Percentiles rank a stretch among this genome's conserved stretches.
phyloP scores from a whole-genome alignment of 2,888 invertebrate genomes.

The Ellobium chinense region DNA sequence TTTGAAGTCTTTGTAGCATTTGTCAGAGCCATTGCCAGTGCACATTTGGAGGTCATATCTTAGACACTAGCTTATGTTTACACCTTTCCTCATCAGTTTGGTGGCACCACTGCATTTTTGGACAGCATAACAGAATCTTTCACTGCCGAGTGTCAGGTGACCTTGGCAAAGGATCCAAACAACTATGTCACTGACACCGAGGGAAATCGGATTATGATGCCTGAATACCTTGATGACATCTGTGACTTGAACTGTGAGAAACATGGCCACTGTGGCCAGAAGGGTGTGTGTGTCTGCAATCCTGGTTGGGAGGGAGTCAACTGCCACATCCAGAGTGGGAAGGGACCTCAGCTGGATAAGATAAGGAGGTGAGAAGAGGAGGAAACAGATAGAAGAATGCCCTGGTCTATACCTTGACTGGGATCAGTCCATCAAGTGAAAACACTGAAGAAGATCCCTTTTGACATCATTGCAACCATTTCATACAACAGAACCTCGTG shows the following conservation, averaged over 20 bases:
- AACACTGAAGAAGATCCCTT: too few species aligned
- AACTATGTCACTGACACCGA: conserved; percentile 21
- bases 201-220: conserved; percentile 22
- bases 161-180: conserved; percentile 6
- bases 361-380: conserved; percentile 21
- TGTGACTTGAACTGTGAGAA: conserved; percentile 20
- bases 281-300: conserved; percentile 32
- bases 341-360: conserved; percentile 33
- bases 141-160: conserved; percentile 5
- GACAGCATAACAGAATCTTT: conserved; percentile 22
- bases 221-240: conserved; percentile 22
- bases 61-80: too few species aligned
- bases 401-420: too few species aligned
- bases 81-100: conserved; percentile 4
- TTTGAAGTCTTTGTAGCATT: too few species aligned
- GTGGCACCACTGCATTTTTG: conserved; percentile 1
- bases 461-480: too few species aligned
- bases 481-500: too few species aligned
- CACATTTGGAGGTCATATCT: too few species aligned
- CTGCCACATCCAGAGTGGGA: conserved; percentile 23
- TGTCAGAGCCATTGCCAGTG: too few species aligned
- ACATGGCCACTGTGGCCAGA: conserved; percentile 23
- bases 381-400: too few species aligned
- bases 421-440: too few species aligned
- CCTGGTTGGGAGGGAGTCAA: conserved; percentile 34